Base-by-base conservation (phyloP, 2,797 vertebrate genomes). In the Platyrinchus mystaceus region DNA sequence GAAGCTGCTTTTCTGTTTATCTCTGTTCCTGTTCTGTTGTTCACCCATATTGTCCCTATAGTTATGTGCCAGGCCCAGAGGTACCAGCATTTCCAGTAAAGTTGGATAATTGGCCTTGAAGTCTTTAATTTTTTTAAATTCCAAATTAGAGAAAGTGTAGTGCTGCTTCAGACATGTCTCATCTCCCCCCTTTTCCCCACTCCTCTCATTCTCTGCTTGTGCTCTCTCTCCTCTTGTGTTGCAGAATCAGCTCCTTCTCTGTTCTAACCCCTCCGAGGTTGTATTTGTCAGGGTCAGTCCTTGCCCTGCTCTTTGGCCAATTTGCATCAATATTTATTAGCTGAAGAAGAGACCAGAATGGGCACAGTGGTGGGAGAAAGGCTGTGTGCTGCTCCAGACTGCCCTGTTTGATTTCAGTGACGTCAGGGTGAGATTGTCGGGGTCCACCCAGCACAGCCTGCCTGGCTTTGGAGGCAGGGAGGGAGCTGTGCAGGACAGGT, bases 301-400 rank as follows among this genome's bases (percentile, higher is more conserved):
- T 64, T 68, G 44, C 36, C 23, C 49, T 70, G 37, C 56, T 8
- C 70, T 84, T 70, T 69, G 32, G n/a, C 60, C 41, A 7, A 36
- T 80, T 74, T 84, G 24, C 37, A 50, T 60, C 52, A 36, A 5
- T 10, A 19, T 52, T 76, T 34, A 7, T 27, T 27, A 49, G 68
- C 23, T 50, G 15, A 62, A 70, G 50, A 34, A 55, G 46, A 53
- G 34, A 66, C 7, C 16, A 62, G 36, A 59, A 41, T 13, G 30
- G 66, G 22, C 52, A 41, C 32, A 32, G 7, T 3, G 10, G 3
- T 20, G 5, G 9, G 5, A 10, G 41, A 32, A 36, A 28, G 39
- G 49, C 60, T 39, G 14, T 15, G 9, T 62, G 10, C 23, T n/a
- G 0, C 20, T 28, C 0, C 4, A 30, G 27, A 1, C 27, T 15